Evolutionary conservation across 1,140 invertebrate genomes (phyloP).

Genomic region (Tetramorium parvispinum): DNA sequence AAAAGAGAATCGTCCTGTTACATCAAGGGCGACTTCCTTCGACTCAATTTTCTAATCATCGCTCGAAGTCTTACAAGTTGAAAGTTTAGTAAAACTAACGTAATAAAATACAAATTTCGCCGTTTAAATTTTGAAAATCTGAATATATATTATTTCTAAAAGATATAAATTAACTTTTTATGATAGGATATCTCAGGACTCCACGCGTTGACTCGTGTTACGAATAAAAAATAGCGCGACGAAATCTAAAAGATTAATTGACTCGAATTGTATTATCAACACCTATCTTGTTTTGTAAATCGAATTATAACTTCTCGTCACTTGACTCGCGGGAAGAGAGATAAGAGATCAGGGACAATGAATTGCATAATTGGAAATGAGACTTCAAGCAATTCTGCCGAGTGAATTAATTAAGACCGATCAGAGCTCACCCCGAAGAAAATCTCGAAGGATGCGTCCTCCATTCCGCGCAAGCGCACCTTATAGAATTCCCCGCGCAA

Average conservation of each 20-base stretch:
- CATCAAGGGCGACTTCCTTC: background rate
- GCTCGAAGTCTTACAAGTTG: too few species aligned
- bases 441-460: background rate
- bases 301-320: background rate
- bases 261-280: background rate
- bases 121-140: too few species aligned
- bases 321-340: background rate
- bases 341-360: background rate
- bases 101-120: too few species aligned
- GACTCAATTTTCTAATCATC: too few species aligned
- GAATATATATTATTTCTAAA: too few species aligned
- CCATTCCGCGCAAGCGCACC: background rate
- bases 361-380: background rate
- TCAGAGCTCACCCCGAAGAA: background rate
- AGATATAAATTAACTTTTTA: too few species aligned
- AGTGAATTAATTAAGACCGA: background rate
- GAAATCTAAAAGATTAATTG: too few species aligned
- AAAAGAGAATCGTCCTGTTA: background rate
- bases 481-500: conserved; percentile 25
- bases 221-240: too few species aligned
- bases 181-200: too few species aligned
- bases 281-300: background rate
- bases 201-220: too few species aligned
- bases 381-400: background rate
- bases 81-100: too few species aligned